Evolutionary conservation across 1,140 invertebrate species (phyloP).

Genomic region (Nasonia longicornis): DNA sequence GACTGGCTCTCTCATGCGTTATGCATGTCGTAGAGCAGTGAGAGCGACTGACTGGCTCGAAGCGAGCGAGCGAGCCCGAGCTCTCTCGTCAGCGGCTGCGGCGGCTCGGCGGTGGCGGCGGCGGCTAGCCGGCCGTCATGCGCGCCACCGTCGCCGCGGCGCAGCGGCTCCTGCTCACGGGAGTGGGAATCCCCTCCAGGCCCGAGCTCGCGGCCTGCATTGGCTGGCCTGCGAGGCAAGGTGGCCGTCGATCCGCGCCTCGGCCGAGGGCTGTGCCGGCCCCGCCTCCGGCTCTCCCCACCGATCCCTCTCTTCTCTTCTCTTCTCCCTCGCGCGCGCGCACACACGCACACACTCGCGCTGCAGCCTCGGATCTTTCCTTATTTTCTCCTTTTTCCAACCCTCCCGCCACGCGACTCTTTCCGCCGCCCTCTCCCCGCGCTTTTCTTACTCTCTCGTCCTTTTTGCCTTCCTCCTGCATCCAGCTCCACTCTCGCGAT

Average conservation of each 20-base stretch:
- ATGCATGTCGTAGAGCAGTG: constrained; percentile 71
- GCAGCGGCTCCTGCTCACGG: constrained; percentile 17
- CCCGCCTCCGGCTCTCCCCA: constrained; percentile 47
- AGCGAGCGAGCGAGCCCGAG: background rate
- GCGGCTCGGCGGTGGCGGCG: background rate
- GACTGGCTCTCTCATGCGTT: constrained; percentile 70
- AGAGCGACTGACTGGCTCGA: constrained; percentile 67
- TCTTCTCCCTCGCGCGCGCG: too few species aligned
- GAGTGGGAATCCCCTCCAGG: constrained; percentile 51
- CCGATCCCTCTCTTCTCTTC: too few species aligned
- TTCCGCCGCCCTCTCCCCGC: constrained; percentile 52
- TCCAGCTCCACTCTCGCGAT: constrained; percentile 27
- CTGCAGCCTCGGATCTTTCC: background rate
- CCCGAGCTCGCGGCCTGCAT: constrained; percentile 44
- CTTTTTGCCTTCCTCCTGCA: background rate
- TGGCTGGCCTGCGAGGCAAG: constrained; percentile 63
- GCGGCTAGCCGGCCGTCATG: constrained; percentile 64
- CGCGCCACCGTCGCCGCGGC: constrained; percentile 56
- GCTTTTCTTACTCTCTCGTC: constrained; percentile 36
- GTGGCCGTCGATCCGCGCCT: constrained; percentile 68
- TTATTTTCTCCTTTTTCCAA: constrained; percentile 8
- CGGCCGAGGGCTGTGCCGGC: constrained; percentile 61
- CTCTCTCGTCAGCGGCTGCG: background rate
- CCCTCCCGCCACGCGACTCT: constrained; percentile 66
- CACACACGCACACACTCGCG: background rate